Percentiles rank a stretch among this genome's conserved stretches.
These are phyloP conservation scores for Hypomesus transpacificus DNA, from an alignment of 2,113 vertebrate genomes.

Conservation along the genomic window DNA sequence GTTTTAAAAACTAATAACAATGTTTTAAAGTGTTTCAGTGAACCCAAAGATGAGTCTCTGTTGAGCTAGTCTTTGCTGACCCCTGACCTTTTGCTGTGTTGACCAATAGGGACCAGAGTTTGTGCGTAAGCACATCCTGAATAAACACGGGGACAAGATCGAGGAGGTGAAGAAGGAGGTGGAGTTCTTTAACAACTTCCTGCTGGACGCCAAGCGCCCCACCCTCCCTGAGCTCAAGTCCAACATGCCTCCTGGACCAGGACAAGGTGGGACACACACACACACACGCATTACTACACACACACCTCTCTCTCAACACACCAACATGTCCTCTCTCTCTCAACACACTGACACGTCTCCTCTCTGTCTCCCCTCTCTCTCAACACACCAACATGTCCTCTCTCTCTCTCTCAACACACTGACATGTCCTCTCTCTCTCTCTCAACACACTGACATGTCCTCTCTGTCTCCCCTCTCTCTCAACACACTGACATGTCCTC, in stretches of 20 bases:
- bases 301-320: no score
- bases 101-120: constrained; percentile 84
- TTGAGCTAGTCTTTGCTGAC: no score
- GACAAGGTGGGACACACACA: constrained; percentile 68
- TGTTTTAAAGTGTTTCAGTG: no score
- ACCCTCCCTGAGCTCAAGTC: constrained; percentile 85
- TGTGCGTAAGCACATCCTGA: constrained; percentile 91
- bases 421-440: neutral
- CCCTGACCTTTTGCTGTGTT: neutral
- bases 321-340: neutral
- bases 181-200: constrained; percentile 87
- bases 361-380: neutral
- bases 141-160: constrained; percentile 90
- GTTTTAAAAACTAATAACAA: no score
- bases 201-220: constrained; percentile 87
- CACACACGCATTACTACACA: neutral
- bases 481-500: neutral
- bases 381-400: no score
- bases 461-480: neutral
- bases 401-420: neutral
- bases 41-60: no score
- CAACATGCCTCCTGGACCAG: constrained; percentile 78
- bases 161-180: constrained; percentile 93
- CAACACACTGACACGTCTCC: neutral
- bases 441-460: no score